Percentiles rank a stretch among this genome's conserved stretches.
Evolutionary conservation across 2,797 vertebrate species (phyloP).

Genomic region (Pempheris klunzingeri): DNA sequence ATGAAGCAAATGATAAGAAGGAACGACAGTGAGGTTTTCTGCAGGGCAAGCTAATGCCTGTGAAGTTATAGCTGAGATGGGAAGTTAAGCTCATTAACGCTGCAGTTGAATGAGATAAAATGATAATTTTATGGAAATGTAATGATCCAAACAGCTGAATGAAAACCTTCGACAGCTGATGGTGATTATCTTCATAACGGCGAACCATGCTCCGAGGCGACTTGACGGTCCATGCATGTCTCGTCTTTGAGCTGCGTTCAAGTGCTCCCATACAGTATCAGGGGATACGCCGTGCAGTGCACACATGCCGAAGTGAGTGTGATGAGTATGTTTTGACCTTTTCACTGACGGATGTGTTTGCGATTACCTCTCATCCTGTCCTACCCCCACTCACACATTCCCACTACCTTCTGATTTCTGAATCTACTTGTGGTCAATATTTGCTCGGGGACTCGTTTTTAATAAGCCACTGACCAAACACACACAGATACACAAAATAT

Average conservation of each 20-base stretch:
- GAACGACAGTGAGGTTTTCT: constrained; percentile 20
- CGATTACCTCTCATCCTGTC: constrained; percentile 31
- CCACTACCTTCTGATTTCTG: constrained; percentile 39
- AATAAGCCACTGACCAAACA: constrained; percentile 61
- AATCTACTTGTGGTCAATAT: constrained; percentile 54
- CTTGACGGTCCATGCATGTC: constrained; percentile 59
- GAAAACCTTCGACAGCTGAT: constrained; percentile 34
- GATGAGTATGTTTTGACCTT: constrained; percentile 58
- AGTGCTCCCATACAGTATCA: constrained; percentile 24
- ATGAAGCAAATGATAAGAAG: constrained; percentile 38
- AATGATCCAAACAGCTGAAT: constrained; percentile 59
- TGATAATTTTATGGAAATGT: constrained; percentile 57
- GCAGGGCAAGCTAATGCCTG: constrained; percentile 38
- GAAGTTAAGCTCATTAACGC: constrained; percentile 44
- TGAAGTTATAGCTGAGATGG: constrained; percentile 55
- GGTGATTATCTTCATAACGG: constrained; percentile 27
- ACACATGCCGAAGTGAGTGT: constrained; percentile 51
- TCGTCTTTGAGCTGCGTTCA: constrained; percentile 21
- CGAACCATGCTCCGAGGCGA: constrained; percentile 62
- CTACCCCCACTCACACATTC: constrained; percentile 23
- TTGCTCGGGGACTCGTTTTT: constrained; percentile 46
- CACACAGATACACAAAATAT: constrained; percentile 20
- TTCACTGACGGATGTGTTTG: constrained; percentile 38
- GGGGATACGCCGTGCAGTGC: constrained; percentile 56
- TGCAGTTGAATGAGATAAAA: constrained; percentile 53